Conservation (phyloP, 2,797 vertebrate species). For the Masticophis lateralis region DNA sequence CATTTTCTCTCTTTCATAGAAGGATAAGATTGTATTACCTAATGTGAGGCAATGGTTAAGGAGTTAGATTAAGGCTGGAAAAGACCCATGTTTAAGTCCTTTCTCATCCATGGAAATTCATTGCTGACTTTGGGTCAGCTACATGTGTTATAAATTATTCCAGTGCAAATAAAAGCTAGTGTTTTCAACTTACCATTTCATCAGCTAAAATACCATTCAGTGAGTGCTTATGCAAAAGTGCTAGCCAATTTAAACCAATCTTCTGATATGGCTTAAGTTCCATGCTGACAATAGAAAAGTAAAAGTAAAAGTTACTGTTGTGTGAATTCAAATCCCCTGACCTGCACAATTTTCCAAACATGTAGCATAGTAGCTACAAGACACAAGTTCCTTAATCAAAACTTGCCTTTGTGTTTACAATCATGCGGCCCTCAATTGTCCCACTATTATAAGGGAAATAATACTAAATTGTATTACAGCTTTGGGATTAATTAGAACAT, state of each 20-base stretch:
- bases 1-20: neutral
- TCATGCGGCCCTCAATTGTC: too few species aligned
- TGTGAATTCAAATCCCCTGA: neutral
- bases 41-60: neutral
- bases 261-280: constrained; percentile 92
- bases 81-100: neutral
- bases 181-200: constrained; percentile 87
- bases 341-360: neutral
- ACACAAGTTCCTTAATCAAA: neutral
- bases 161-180: neutral
- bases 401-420: neutral
- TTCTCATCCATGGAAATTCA: neutral
- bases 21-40: neutral
- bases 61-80: neutral
- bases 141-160: neutral
- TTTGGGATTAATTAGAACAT: neutral
- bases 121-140: neutral
- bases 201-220: constrained; percentile 95
- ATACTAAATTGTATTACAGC: neutral
- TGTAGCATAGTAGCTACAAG: neutral
- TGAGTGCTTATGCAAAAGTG: constrained; percentile 87
- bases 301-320: neutral
- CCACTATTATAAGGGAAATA: neutral
- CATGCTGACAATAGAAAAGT: constrained; percentile 73
- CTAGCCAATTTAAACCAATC: constrained; percentile 94